Percentiles rank a stretch among this genome's conserved stretches.
Conservation (phyloP, 2,797 vertebrate genomes). For the Pseudomugil gertrudae region DNA sequence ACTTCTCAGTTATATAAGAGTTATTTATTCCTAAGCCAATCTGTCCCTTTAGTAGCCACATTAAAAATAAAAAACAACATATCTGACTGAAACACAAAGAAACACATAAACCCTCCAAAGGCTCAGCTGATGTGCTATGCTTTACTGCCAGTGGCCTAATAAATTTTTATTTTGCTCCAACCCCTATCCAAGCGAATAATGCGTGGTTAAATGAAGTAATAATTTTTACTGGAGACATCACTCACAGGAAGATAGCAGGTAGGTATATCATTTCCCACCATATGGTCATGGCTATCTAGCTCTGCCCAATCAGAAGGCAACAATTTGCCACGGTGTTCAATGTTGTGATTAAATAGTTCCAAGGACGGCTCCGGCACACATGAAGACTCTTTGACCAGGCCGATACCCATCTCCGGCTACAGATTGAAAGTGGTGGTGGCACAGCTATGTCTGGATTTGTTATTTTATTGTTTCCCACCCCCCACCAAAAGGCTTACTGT, state of each 20-base stretch:
- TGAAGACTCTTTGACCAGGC: slow-evolving; percentile 80
- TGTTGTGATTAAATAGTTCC: slow-evolving; percentile 86
- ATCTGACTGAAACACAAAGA: background rate
- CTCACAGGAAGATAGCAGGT: slow-evolving; percentile 82
- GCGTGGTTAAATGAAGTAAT: slow-evolving; percentile 85
- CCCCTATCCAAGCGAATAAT: slow-evolving; percentile 80
- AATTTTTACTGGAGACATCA: slow-evolving; percentile 85
- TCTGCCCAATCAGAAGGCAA: slow-evolving; percentile 77
- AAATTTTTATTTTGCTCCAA: slow-evolving; percentile 73
- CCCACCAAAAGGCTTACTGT: slow-evolving; percentile 58
- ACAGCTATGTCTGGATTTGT: slow-evolving; percentile 71
- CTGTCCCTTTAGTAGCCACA: background rate
- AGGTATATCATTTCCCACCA: slow-evolving; percentile 86
- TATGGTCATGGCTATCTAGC: slow-evolving; percentile 83
- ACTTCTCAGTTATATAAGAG: background rate
- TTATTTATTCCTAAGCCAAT: background rate
- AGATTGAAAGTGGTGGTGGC: slow-evolving; percentile 80
- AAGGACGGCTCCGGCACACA: slow-evolving; percentile 74
- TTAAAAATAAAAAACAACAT: background rate
- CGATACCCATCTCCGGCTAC: slow-evolving; percentile 81
- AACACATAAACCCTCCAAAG: slow-evolving; percentile 54
- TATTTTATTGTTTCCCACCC: slow-evolving; percentile 72
- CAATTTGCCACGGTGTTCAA: slow-evolving; percentile 83
- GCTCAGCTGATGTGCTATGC: slow-evolving; percentile 70
- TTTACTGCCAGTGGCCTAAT: slow-evolving; percentile 64